A percentile compares a stretch with the other conserved stretches of the same genome.
phyloP scores from a whole-genome alignment of 2,113 vertebrate genomes.

The Rafetus swinhoei region DNA sequence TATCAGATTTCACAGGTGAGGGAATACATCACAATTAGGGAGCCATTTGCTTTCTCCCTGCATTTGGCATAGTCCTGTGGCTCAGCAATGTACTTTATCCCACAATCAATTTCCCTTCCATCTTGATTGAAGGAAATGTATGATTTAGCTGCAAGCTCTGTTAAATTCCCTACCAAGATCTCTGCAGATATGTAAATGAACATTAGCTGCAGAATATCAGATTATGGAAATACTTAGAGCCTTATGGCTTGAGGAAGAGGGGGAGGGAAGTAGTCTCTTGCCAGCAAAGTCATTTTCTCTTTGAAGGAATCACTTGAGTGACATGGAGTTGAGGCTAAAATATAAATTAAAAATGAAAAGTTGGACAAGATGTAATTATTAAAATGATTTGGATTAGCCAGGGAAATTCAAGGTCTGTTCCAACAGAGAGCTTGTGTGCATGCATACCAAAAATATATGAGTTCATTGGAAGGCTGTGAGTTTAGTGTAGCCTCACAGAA shows the following conservation, averaged over 20 bases:
- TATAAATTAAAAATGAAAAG: conserved; percentile 68
- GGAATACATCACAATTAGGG: conserved; percentile 41
- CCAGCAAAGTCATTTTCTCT: conserved; percentile 56
- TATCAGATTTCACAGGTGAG: conserved; percentile 13
- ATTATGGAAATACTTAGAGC: conserved; percentile 62
- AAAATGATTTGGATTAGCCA: conserved; percentile 61
- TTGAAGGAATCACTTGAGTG: conserved; percentile 56
- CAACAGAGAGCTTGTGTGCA: neutral
- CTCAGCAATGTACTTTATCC: conserved; percentile 33
- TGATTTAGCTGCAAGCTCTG: conserved; percentile 29
- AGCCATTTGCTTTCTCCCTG: conserved; percentile 22
- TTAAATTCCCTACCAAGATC: neutral
- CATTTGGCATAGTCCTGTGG: conserved; percentile 22
- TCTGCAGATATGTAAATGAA: conserved; percentile 63
- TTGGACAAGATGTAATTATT: conserved; percentile 58
- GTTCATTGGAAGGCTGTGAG: conserved; percentile 1
- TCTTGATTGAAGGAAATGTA: conserved; percentile 49
- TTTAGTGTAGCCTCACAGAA: conserved; percentile 20
- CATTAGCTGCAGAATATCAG: conserved; percentile 55
- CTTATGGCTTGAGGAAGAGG: conserved; percentile 35
- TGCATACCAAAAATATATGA: conserved; percentile 1
- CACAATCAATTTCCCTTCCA: conserved; percentile 28
- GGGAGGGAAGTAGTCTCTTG: conserved; percentile 19
- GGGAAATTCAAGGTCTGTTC: conserved; percentile 48
- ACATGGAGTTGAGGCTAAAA: conserved; percentile 52